Evolutionary conservation across 2,113 vertebrate species (phyloP).

Genomic region (Acinonyx jubatus): DNA sequence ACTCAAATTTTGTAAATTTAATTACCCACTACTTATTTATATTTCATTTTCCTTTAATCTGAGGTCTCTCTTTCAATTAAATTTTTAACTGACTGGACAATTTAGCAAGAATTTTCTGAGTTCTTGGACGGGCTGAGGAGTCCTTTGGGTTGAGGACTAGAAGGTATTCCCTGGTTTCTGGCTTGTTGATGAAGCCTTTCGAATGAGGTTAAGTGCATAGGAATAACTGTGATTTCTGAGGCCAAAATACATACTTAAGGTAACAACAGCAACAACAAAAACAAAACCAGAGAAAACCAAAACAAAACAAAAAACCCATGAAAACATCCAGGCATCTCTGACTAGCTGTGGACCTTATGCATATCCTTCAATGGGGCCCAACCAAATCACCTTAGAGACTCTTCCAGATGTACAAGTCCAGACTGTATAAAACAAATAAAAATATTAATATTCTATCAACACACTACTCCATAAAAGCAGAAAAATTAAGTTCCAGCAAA

Average conservation of each 20-base stretch:
- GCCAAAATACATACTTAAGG: background rate
- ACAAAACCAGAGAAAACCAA: too few relatives aligned
- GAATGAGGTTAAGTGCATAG: background rate
- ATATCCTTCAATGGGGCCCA: background rate
- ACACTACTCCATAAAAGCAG: background rate
- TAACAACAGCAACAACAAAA: too few relatives aligned
- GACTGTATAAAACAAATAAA: background rate
- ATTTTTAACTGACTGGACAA: background rate
- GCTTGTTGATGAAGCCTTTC: background rate
- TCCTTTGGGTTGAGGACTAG: background rate
- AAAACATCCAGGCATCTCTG: background rate
- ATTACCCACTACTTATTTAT: background rate
- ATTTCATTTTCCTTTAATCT: background rate
- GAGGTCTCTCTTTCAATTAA: background rate
- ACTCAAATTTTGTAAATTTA: conserved; percentile 9
- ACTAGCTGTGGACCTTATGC: background rate
- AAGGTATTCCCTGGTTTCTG: background rate
- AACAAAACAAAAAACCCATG: background rate
- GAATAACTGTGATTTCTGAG: background rate
- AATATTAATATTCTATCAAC: background rate
- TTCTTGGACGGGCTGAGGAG: background rate
- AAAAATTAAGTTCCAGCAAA: background rate
- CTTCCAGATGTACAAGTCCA: background rate
- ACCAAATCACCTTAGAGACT: background rate
- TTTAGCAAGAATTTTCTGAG: background rate